Evolutionary conservation across 2,888 invertebrate genomes (phyloP), one percentile per base, ranked within the genome.

Genomic region (Mystacides longicornis): DNA sequence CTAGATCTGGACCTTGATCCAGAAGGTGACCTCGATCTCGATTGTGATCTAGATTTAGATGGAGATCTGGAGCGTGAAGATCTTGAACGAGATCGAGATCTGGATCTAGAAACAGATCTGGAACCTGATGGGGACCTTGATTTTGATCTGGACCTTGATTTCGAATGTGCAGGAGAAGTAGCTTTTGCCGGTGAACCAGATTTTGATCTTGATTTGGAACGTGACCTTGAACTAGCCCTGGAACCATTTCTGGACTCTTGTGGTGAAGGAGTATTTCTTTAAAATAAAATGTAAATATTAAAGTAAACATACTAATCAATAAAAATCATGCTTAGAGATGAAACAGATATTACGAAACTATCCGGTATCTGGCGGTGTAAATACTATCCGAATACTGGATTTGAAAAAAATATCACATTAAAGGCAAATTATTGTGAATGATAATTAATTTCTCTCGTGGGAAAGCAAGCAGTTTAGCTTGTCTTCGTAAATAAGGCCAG

Each of bases 81-180:
- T 5, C 56, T 47, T 27, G 37, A 21, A 9, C 46, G 53, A 11
- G 52, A 59, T 37, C 54, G 59, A 7, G 65, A 63, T n/a, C 56
- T 52, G 19, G 64, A 61, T 14, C 60, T 57, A 5, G 68, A 63
- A 9, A 54, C 54, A 16, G 65, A 62, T 18, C 62, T 67, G 3
- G 77, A 77, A 9, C 72, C 66, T 1, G 77, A 75, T 1, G 71
- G 65, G 2, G 71, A 71, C 5, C 60, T 57, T 4, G 68, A 64
- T n/a, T 56, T 52, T 16, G 68, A 67, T 58, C 63, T 59, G 23
- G 70, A 68, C 46, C 66, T 64, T 49, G 68, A 63, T 46, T 58
- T 55, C 3, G 71, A 68, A 62, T 60, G 16, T 51, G 65, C 55
- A 9, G 20, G 51, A 33, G 52, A 58, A 60, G 59, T 23, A 19